Evolutionary conservation across 1,140 invertebrate genomes (phyloP).

Genomic region (Rhizoglyphus robini): DNA sequence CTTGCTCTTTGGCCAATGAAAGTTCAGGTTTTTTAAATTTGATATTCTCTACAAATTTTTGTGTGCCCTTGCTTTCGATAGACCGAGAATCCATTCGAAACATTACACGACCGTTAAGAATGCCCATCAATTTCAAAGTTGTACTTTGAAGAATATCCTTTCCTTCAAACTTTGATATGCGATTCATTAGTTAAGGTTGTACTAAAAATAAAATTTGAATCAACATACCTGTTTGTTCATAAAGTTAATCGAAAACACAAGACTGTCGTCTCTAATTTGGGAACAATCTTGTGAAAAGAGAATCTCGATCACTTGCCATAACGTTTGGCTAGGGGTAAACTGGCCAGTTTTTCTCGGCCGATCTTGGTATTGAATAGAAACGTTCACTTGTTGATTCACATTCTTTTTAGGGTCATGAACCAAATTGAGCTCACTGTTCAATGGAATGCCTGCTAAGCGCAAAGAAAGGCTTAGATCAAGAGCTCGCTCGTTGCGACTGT

Average conservation of each 20-base stretch:
- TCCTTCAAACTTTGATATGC: neutral
- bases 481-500: slow-evolving; percentile 8
- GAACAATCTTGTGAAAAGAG: neutral
- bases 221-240: neutral
- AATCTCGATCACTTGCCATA: neutral
- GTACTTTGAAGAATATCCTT: neutral
- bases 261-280: neutral
- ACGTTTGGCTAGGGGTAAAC: neutral
- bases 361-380: neutral
- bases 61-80: neutral
- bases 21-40: slow-evolving; percentile 8
- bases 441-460: slow-evolving; percentile 9
- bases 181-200: neutral
- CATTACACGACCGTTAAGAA: neutral
- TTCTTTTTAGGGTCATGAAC: neutral
- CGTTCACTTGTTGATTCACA: neutral
- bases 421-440: slow-evolving; percentile 10
- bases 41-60: slow-evolving; percentile 12
- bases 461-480: slow-evolving; percentile 13
- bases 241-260: slow-evolving; percentile 3
- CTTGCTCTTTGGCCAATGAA: neutral
- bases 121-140: neutral
- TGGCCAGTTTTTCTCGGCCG: neutral
- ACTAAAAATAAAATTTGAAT: neutral
- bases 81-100: neutral